Base-by-base conservation (phyloP, 2,888 invertebrate genomes). In the Meghimatium bilineatum region DNA sequence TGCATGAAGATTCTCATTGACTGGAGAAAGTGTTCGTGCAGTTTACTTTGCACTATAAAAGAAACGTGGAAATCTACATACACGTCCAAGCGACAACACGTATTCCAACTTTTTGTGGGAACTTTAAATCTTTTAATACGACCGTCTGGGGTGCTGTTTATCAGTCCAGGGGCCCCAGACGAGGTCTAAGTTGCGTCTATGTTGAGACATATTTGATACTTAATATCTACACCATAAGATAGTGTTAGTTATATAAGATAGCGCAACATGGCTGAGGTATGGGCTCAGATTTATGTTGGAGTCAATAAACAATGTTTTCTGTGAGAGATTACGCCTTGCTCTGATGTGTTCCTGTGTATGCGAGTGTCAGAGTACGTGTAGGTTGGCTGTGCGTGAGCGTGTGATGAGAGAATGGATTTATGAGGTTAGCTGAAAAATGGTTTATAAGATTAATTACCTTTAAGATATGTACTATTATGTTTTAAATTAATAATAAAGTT, bases 251-350 rank as follows among this genome's bases (percentile, higher is more conserved):
- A 63, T 63, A 29, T 63, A 29, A 29, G 20, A 23, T n/a, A n/a
- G 29, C 14, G 20, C 2, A 63, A 63, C 8, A 63, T 63, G 63
- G 26, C 63, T n/a, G 63, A 14, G 14, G 63, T 5, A 63, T 29
- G 5, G 5, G 29, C 29, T 63, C 63, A 63, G 6, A 29, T 63
- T 63, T n/a, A n/a, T 3, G 29, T 63, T n/a, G 5, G 26, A 63
- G 26, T n/a, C 29, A 63, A 63, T 63, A 63, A 63, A 63, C 63
- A 63, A 63, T 63, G 63, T n/a, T 63, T 63, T 26, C n/a, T 63
- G 63, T n/a, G 63, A 2, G 56, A 56, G 56, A 56, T 56, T 56
- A 2, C 2, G 20, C 23, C 14, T 56, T 56, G 23, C 6, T 56
- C 56, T 23, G 56, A 56, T 56, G 56, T 49, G 49, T 49, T 8